Evolutionary conservation across 2,797 vertebrate species (phyloP).

Genomic region (Heliangelus exortis): DNA sequence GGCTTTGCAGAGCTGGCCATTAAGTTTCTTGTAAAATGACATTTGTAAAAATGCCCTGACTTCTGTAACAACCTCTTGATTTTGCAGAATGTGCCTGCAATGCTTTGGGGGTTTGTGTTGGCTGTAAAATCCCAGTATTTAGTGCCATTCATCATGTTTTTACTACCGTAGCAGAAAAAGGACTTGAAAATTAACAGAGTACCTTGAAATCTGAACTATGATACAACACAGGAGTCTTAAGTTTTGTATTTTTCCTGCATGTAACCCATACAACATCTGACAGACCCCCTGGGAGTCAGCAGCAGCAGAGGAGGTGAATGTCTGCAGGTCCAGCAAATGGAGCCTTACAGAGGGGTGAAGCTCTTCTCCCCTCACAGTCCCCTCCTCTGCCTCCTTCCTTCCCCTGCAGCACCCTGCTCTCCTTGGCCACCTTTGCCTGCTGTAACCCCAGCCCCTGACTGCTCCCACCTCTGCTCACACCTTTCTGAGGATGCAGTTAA

Average conservation of each 20-base stretch:
- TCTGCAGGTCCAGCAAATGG: background rate
- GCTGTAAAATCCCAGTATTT: background rate
- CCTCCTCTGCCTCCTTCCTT: background rate
- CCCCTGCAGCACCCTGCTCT: background rate
- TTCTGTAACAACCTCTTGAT: background rate
- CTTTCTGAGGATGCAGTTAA: background rate
- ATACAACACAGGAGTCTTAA: background rate
- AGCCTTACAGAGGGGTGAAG: background rate
- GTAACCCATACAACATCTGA: background rate
- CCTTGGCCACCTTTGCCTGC: background rate
- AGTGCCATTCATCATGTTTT: background rate
- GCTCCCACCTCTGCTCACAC: background rate
- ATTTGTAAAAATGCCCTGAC: background rate
- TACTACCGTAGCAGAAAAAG: background rate
- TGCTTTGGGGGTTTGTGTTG: background rate
- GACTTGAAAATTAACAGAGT: background rate
- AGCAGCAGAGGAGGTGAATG: accelerated
- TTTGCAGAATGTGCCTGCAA: background rate
- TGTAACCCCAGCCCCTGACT: background rate
- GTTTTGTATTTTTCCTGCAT: background rate
- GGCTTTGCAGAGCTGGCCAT: background rate
- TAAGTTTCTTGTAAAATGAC: background rate
- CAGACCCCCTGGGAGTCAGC: background rate
- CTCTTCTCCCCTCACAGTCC: background rate
- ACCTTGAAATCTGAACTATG: background rate